phyloP scores from a whole-genome alignment of 2,888 invertebrate species.

The Parochlus steinenii region DNA sequence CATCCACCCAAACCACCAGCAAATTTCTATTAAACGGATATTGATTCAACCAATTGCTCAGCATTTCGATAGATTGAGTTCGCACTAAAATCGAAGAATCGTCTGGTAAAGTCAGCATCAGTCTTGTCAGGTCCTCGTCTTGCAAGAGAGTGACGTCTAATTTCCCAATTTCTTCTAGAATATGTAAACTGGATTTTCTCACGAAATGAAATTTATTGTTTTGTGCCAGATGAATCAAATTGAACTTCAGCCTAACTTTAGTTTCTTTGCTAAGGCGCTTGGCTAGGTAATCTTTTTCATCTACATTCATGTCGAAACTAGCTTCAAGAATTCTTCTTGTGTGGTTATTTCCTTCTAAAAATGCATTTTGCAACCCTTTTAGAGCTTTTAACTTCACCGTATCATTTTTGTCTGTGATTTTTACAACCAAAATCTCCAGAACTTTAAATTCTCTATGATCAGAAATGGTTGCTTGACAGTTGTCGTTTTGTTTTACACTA shows the following conservation, averaged over 20 bases:
- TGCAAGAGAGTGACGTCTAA: neutral
- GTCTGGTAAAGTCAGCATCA: constrained; percentile 3
- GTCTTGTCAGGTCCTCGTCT: constrained; percentile 6
- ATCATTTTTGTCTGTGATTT: constrained; percentile 7
- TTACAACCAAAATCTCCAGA: constrained; percentile 7
- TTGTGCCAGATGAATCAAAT: constrained; percentile 3
- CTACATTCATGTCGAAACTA: neutral
- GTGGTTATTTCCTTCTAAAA: constrained; percentile 5
- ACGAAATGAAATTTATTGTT: constrained; percentile 1
- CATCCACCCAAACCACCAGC: constrained; percentile 8
- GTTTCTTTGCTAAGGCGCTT: neutral
- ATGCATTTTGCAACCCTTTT: constrained; percentile 1
- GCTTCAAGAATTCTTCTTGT: constrained; percentile 6
- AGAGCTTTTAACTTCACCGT: constrained; percentile 9
- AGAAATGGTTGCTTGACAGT: neutral
- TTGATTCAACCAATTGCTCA: neutral
- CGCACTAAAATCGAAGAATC: constrained; percentile 8
- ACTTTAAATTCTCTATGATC: constrained; percentile 5
- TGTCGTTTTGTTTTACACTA: neutral
- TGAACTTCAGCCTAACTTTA: constrained; percentile 1
- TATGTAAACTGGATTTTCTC: constrained; percentile 9
- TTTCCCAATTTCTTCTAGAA: constrained; percentile 7
- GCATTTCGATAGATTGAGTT: constrained; percentile 5
- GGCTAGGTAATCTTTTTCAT: constrained; percentile 6
- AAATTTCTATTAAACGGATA: constrained; percentile 5